Conservation (phyloP, 2,797 vertebrate genomes). For the Pachyuromys duprasi region DNA sequence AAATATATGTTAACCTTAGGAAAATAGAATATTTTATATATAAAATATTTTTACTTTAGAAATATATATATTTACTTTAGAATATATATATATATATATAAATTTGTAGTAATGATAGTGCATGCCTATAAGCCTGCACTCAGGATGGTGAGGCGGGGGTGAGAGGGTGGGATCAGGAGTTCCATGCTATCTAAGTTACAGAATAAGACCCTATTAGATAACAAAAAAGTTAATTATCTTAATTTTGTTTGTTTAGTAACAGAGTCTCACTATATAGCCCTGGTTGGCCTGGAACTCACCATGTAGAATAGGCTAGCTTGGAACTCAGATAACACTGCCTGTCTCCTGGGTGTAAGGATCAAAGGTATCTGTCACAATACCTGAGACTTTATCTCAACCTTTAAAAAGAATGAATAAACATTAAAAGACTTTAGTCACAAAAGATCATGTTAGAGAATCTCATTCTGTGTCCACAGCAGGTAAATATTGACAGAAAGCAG, state of each 20-base stretch:
- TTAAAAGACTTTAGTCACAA: not conserved
- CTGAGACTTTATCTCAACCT: not conserved
- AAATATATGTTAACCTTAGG: too few relatives aligned
- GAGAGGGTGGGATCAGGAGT: too few relatives aligned
- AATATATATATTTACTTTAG: too few relatives aligned
- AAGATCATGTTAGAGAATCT: not conserved
- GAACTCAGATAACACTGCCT: not conserved
- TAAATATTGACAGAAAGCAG: not conserved
- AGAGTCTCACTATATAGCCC: not conserved
- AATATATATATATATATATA: too few relatives aligned
- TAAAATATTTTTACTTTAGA: too few relatives aligned
- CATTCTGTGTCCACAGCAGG: not conserved
- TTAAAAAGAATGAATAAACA: not conserved
- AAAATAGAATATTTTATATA: too few relatives aligned
- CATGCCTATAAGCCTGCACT: not conserved
- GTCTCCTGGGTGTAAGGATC: not conserved
- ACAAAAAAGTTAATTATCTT: not conserved
- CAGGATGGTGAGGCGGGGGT: not conserved
- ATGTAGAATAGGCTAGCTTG: not conserved
- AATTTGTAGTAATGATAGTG: not conserved
- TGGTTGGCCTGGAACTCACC: not conserved
- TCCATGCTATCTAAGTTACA: not conserved
- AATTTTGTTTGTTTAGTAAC: not conserved
- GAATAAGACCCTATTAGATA: not conserved
- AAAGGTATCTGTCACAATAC: not conserved